These are phyloP conservation scores for Merops nubicus DNA, from an alignment of 2,113 vertebrate genomes.

Conservation along the genomic window DNA sequence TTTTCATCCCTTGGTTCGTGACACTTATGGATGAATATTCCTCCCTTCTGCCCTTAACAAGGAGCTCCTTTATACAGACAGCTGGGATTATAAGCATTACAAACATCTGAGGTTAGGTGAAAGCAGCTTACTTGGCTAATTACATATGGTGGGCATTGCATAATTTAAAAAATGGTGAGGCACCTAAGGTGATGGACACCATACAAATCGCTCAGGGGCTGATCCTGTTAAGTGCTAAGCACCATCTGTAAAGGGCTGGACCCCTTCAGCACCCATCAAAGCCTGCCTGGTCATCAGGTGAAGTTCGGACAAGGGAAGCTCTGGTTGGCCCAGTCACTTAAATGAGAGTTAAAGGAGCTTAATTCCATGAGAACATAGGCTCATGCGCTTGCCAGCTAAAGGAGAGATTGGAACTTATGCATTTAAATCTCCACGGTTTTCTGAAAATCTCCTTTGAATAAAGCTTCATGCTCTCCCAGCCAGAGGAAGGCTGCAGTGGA, in stretches of 20 bases:
- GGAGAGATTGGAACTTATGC: conserved; percentile 17
- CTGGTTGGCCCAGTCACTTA: neutral
- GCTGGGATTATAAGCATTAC: neutral
- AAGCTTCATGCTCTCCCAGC: neutral
- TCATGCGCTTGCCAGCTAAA: neutral
- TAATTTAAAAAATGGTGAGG: neutral
- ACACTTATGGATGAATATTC: neutral
- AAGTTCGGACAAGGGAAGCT: neutral
- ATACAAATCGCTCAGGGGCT: neutral
- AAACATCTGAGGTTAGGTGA: conserved; percentile 30
- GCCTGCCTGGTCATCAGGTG: neutral
- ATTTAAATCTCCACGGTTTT: conserved; percentile 42
- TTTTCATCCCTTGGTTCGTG: too few species aligned
- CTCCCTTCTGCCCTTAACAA: neutral
- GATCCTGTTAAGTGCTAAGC: conserved; percentile 58
- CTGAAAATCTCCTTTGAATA: conserved; percentile 10
- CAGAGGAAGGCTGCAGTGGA: neutral
- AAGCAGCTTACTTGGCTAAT: conserved; percentile 50
- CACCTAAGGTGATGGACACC: conserved; percentile 43
- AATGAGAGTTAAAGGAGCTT: conserved; percentile 38
- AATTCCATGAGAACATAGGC: neutral
- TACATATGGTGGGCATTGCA: neutral
- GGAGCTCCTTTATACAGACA: conserved; percentile 33
- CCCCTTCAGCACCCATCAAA: neutral
- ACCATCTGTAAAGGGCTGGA: neutral